Percentiles rank a stretch among this genome's conserved stretches.
phyloP scores from a whole-genome alignment of 2,888 invertebrate species.

The Danaus chrysippus region DNA sequence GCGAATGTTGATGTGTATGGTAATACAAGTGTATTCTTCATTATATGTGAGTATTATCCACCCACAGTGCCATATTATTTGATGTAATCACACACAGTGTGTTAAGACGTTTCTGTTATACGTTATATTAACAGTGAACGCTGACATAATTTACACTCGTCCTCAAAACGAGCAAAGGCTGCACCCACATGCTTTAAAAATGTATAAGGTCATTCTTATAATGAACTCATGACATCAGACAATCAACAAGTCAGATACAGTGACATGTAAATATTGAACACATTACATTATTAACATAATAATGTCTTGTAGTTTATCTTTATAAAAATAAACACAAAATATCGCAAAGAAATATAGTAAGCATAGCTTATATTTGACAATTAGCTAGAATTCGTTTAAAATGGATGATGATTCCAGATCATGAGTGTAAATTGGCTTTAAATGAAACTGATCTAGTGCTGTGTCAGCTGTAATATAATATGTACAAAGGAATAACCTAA shows the following conservation, averaged over 20 bases:
- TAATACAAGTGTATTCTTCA: constrained; percentile 58
- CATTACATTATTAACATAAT: background rate
- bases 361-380: background rate
- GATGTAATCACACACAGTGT: constrained; percentile 24
- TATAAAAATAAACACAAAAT: background rate
- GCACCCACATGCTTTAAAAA: constrained; percentile 23
- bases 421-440: no score
- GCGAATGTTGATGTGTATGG: constrained; percentile 49
- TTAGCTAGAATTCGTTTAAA: no score
- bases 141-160: constrained; percentile 25
- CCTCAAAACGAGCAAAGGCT: constrained; percentile 17
- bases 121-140: constrained; percentile 17
- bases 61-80: constrained; percentile 46
- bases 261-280: no score
- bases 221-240: constrained; percentile 31
- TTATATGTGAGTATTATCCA: constrained; percentile 57
- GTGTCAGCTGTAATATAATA: no score
- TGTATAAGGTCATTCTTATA: constrained; percentile 27
- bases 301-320: background rate
- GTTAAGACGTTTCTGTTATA: constrained; percentile 14
- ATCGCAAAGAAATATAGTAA: background rate
- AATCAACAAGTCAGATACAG: background rate
- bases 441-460: no score
- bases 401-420: no score
- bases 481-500: no score